These are phyloP conservation scores for Dryobotodes eremita DNA, from an alignment of 2,888 invertebrate genomes.

Conservation along the genomic window DNA sequence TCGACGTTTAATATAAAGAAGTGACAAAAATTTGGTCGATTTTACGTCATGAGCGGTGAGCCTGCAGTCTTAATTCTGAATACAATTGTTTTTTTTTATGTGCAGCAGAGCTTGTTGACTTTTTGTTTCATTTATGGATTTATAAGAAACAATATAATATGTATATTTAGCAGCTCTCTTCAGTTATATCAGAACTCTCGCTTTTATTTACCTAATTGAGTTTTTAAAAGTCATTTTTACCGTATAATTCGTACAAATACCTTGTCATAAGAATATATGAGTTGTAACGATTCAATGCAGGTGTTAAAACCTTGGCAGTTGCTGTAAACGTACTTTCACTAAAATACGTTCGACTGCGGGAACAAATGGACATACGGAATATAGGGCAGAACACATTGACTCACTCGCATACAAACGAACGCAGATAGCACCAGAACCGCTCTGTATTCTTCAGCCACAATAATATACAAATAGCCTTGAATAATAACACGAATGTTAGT, in stretches of 20 bases:
- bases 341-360: constrained; percentile 70
- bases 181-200: background rate
- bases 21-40: constrained; percentile 47
- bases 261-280: constrained; percentile 48
- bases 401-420: constrained; percentile 44
- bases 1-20: constrained; percentile 61
- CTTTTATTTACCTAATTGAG: background rate
- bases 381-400: constrained; percentile 69
- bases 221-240: background rate
- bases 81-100: constrained; percentile 8
- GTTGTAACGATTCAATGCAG: constrained; percentile 67
- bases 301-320: constrained; percentile 81
- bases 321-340: constrained; percentile 83
- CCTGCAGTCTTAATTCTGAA: constrained; percentile 22
- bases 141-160: background rate
- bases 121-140: background rate
- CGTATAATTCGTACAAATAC: constrained; percentile 36
- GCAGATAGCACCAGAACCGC: constrained; percentile 51
- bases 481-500: constrained; percentile 51
- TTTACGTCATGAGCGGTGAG: constrained; percentile 43
- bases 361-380: constrained; percentile 69
- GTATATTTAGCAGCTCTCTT: background rate
- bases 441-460: constrained; percentile 57
- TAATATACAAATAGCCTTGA: constrained; percentile 58
- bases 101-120: background rate